Evolutionary conservation across 2,113 vertebrate genomes (phyloP).

Genomic region (Xiphias gladius): DNA sequence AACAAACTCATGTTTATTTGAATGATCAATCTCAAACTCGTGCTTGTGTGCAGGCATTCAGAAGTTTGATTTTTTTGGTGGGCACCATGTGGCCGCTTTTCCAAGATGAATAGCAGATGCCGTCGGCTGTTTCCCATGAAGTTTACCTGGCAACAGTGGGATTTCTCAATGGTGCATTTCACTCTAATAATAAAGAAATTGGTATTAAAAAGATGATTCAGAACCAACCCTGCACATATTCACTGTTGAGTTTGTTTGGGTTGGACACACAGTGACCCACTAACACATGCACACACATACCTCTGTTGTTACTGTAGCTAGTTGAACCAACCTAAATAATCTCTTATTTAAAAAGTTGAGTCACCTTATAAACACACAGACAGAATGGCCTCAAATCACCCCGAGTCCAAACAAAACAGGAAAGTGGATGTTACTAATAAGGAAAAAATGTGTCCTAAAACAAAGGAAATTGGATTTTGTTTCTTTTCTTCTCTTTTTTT

Average conservation of each 20-base stretch:
- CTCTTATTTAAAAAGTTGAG: slow-evolving; percentile 57
- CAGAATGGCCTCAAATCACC: slow-evolving; percentile 39
- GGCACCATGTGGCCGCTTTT: background rate
- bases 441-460: slow-evolving; percentile 24
- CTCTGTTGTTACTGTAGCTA: slow-evolving; percentile 36
- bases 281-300: slow-evolving; percentile 22
- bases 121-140: slow-evolving; percentile 19
- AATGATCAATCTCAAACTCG: slow-evolving; percentile 54
- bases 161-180: slow-evolving; percentile 36
- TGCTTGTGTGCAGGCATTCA: slow-evolving; percentile 41
- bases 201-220: slow-evolving; percentile 46
- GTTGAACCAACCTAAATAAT: slow-evolving; percentile 37
- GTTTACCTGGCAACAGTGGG: slow-evolving; percentile 25
- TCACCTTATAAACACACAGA: slow-evolving; percentile 52
- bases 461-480: slow-evolving; percentile 4
- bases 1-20: slow-evolving; percentile 61
- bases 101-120: slow-evolving; percentile 12
- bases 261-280: slow-evolving; percentile 30
- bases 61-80: background rate
- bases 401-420: slow-evolving; percentile 43
- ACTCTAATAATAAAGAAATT: slow-evolving; percentile 29
- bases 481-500: background rate
- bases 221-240: slow-evolving; percentile 18
- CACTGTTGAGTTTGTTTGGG: slow-evolving; percentile 41
- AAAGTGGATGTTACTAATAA: slow-evolving; percentile 32